Conservation (phyloP, 2,888 invertebrate species). For the Drosophila ustulata region DNA sequence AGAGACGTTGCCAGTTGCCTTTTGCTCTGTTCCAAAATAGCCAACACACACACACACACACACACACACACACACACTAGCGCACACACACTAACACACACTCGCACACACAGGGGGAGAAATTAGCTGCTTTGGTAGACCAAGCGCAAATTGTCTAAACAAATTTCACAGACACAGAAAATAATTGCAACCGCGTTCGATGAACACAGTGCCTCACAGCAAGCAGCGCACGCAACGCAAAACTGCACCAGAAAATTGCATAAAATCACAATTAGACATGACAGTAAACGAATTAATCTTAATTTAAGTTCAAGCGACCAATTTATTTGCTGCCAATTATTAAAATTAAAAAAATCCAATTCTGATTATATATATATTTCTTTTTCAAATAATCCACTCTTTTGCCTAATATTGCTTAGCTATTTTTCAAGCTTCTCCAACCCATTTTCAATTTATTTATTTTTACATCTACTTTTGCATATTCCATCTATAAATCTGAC, state of each 20-base stretch:
- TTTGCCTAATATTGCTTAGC: too few relatives aligned
- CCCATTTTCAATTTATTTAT: too few relatives aligned
- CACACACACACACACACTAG: conserved; percentile 7
- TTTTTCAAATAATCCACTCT: too few relatives aligned
- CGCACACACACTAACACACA: conserved; percentile 5
- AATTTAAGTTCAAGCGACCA: too few relatives aligned
- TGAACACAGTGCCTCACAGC: conserved; percentile 7
- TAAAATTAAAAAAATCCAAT: too few relatives aligned
- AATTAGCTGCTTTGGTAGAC: conserved; percentile 52
- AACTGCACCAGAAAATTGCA: neutral
- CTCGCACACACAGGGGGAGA: conserved; percentile 11
- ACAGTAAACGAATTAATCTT: too few relatives aligned
- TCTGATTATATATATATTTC: too few relatives aligned
- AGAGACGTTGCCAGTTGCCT: conserved; percentile 45
- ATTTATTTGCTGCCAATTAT: too few relatives aligned
- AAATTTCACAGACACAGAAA: conserved; percentile 40
- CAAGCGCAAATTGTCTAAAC: conserved; percentile 58
- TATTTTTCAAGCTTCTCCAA: too few relatives aligned
- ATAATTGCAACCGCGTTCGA: conserved; percentile 46
- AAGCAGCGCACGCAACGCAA: conserved; percentile 5
- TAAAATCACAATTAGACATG: too few relatives aligned
- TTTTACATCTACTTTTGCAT: too few relatives aligned
- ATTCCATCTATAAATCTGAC: too few relatives aligned
- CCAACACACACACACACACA: conserved; percentile 24
- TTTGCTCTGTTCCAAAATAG: conserved; percentile 68